Evolutionary conservation across 1,140 invertebrate genomes (phyloP), one percentile per base, ranked within the genome.

Genomic region (Plectus sambesii): DNA sequence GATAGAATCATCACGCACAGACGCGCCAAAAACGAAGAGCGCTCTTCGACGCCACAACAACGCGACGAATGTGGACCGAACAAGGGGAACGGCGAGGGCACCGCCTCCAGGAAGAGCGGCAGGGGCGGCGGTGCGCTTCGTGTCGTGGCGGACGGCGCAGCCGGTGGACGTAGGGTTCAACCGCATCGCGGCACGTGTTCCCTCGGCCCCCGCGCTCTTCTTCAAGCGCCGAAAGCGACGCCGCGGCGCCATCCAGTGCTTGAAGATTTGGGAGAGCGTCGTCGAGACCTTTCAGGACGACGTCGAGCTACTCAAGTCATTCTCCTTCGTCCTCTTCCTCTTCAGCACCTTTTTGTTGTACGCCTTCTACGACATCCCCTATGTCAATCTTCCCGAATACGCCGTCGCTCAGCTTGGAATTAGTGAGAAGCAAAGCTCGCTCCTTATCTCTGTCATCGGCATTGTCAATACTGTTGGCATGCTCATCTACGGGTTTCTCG

Each of bases 341-440:
- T 15, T 50, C 8, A 50, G 46, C 22, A 49, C 20, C n/a, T 50
- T 50, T 35, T 23, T 50, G 25, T 30, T 50, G 12, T 50, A 50
- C 45, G 35, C 51, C 25, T 49, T 50, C 22, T 49, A 27, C 45
- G 48, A 50, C 27, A 50, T 50, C 15, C 48, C 48, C 46, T 50
- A 50, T 30, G 46, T 50, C n/a, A 26, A 50, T 23, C 37, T 85
- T 33, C 79, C 80, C 49, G 77, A 50, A 12, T 50, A 50, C 25
- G 48, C 45, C 12, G 46, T 50, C 5, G 12, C 5, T n/a, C 15
- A 49, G 20, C 20, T 48, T 5, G 30, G 30, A 39, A 43, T 48
- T 3, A 8, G 40, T 22, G 47, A 44, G 12, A 5, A 6, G 5
- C 39, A 48, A 26, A 23, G 22, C 12, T 45, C 39, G 8, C 51